Percentiles rank a stretch among this genome's conserved stretches.
Conservation (phyloP, 2,888 invertebrate species). For the Nomada ferruginata region DNA sequence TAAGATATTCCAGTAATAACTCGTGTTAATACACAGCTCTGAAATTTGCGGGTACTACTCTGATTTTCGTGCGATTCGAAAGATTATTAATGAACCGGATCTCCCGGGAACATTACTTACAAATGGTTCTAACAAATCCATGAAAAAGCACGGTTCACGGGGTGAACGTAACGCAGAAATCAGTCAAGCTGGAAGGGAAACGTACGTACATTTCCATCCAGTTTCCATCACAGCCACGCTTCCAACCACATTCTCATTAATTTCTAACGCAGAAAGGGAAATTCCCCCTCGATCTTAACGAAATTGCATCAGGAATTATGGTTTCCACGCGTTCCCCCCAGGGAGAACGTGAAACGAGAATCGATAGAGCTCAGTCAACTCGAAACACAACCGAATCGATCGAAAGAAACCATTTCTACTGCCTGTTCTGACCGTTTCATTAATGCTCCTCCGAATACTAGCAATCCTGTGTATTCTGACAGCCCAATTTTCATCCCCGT, state of each 20-base stretch:
- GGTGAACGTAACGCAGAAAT: not conserved
- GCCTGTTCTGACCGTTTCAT: not conserved
- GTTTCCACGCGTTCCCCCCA: not conserved
- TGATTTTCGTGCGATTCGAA: not conserved
- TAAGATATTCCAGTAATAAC: not conserved
- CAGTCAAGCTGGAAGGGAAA: not conserved
- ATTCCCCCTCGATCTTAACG: slow-evolving; percentile 40
- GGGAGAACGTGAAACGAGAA: not conserved
- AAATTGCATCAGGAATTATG: slow-evolving; percentile 45
- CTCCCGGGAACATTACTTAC: not conserved
- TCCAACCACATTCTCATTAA: slow-evolving; percentile 33
- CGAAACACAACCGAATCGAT: slow-evolving; percentile 1
- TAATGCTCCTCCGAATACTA: slow-evolving; percentile 4
- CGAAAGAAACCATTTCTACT: not conserved
- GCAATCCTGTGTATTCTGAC: not conserved
- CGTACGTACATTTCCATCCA: not conserved
- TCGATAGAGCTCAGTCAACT: not conserved
- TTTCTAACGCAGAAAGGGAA: slow-evolving; percentile 33
- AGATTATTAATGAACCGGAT: not conserved
- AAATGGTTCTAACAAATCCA: not conserved
- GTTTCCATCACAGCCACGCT: not conserved
- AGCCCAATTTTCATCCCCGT: slow-evolving; percentile 26
- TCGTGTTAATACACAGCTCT: not conserved
- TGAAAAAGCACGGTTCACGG: not conserved
- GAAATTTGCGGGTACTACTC: not conserved